These are phyloP conservation scores for Portevinia maculata DNA, from an alignment of 2,888 invertebrate genomes.

Conservation along the genomic window DNA sequence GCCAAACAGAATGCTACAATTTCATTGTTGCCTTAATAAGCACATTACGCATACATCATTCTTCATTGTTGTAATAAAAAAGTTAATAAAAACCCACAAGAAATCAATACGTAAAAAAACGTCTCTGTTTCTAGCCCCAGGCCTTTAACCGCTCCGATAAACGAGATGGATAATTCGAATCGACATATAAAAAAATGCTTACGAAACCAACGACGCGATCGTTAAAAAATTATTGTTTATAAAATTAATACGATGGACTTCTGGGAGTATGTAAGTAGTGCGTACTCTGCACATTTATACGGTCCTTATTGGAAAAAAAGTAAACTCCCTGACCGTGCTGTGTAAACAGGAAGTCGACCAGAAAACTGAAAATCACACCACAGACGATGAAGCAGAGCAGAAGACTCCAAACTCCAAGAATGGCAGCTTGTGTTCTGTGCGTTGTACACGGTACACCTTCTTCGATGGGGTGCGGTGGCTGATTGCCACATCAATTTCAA, in stretches of 20 bases:
- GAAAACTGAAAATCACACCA: conserved; percentile 50
- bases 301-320: conserved; percentile 52
- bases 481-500: conserved; percentile 45
- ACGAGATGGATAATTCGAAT: conserved; percentile 19
- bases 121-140: conserved; percentile 3
- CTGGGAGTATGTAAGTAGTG: conserved; percentile 53
- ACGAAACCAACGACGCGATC: conserved; percentile 44
- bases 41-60: background rate
- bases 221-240: conserved; percentile 54
- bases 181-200: conserved; percentile 41
- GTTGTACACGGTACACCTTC: conserved; percentile 1
- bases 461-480: conserved; percentile 10
- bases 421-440: conserved; percentile 24
- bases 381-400: background rate
- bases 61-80: background rate
- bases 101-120: background rate
- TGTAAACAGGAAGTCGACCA: conserved; percentile 70
- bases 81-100: background rate
- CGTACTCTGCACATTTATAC: conserved; percentile 58
- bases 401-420: conserved; percentile 19
- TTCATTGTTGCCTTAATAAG: background rate
- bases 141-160: background rate
- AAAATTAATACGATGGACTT: conserved; percentile 64
- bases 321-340: conserved; percentile 63
- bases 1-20: too few relatives aligned